Base-by-base conservation (phyloP, 2,113 vertebrate genomes). In the Pantherophis guttatus region DNA sequence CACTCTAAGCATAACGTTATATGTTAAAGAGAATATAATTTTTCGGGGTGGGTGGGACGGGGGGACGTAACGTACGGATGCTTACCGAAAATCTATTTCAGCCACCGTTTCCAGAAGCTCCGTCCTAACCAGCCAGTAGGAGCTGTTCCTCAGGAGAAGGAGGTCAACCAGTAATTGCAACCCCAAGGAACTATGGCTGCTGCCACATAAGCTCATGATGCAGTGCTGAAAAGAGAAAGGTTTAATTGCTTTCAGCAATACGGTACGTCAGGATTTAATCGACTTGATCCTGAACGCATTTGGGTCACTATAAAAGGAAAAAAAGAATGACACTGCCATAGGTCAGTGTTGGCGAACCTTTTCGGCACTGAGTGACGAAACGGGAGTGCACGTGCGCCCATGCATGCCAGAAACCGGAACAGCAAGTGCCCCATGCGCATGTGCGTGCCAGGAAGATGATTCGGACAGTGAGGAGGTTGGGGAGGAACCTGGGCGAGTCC, bases 81-180 rank as follows among this genome's bases (percentile, higher is more conserved):
- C 97, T 95, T 96, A 99, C 99, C 99, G 97, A 92, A 99, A 99
- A 96, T 99, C 99, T 8, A 99, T 97, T 94, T 99, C 99, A 1
- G 99, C 98, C 87, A 99, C 96, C 0, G 99, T 99, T 94, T 99
- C 99, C 94, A 99, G 94, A 57, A 99, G 98, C 95, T 99, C 99
- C 0, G 99, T 99, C 94, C 99, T 98, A 91, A 99, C 99, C 1
- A 99, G 97, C 99, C 99, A 99, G 10, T 99, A 99, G 1, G 99
- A 98, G 33, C 98, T 99, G 85, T 98, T 98, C 96, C 97, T 98
- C 94, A 99, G 96, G 0, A 98, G 96, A 65, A 99, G 97, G 86
- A 99, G 94, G 93, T 99, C 97, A 3, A 99, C 97, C 70, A 99
- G 93, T 94, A 99, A 94, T 87, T 98, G 98, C 26, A 99, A 96